phyloP scores from a whole-genome alignment of 2,113 vertebrate genomes.

The Lucifuga dentata region DNA sequence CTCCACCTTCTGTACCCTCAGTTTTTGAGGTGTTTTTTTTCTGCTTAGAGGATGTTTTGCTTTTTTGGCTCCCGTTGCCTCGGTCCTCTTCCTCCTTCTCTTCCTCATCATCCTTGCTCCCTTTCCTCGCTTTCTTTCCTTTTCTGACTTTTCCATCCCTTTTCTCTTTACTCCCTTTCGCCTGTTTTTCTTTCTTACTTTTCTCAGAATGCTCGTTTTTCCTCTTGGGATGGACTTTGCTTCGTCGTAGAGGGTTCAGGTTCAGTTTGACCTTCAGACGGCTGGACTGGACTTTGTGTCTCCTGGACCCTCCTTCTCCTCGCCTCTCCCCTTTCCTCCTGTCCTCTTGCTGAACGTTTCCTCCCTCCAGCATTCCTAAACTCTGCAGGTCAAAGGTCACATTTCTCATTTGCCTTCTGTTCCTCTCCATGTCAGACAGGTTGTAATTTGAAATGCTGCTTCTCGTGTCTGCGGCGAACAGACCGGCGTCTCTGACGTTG shows the following conservation, averaged over 20 bases:
- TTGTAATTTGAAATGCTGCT: slow-evolving; percentile 1
- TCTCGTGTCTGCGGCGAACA: slow-evolving; percentile 19
- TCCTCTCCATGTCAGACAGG: slow-evolving; percentile 38
- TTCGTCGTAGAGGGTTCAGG: slow-evolving; percentile 82
- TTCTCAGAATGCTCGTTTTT: slow-evolving; percentile 34
- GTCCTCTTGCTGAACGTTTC: slow-evolving; percentile 21
- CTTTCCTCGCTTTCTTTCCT: slow-evolving; percentile 26
- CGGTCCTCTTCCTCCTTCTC: background rate
- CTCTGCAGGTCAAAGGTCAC: slow-evolving; percentile 79
- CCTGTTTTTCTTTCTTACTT: slow-evolving; percentile 43
- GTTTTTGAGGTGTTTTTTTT: slow-evolving; percentile 18
- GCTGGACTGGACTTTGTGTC: slow-evolving; percentile 62
- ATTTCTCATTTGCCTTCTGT: slow-evolving; percentile 65
- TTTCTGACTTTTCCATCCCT: slow-evolving; percentile 14
- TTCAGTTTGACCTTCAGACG: slow-evolving; percentile 84
- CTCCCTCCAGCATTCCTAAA: slow-evolving; percentile 24
- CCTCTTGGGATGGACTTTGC: slow-evolving; percentile 81
- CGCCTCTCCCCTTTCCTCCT: slow-evolving; percentile 29
- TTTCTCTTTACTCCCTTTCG: slow-evolving; percentile 38
- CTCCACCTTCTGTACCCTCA: background rate
- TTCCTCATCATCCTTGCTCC: slow-evolving; percentile 15
- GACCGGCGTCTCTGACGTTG: slow-evolving; percentile 6
- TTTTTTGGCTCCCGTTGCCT: background rate
- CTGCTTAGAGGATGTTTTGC: slow-evolving; percentile 4
- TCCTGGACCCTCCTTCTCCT: slow-evolving; percentile 28